Base-by-base conservation (phyloP, 2,888 invertebrate species). In the Ctenicera cuprea region DNA sequence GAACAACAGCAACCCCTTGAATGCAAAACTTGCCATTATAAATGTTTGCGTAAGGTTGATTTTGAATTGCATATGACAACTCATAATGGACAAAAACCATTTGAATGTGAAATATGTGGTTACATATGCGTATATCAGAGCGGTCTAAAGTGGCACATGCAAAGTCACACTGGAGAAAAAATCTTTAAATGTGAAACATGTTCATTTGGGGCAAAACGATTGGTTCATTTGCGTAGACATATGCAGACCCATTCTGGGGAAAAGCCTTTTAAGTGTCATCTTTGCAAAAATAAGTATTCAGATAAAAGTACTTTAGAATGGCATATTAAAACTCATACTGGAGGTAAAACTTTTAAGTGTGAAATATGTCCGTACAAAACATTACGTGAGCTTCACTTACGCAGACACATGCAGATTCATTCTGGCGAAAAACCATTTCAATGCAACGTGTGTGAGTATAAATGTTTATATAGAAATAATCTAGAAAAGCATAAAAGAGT, bases 351-450 rank as follows among this genome's bases (percentile, higher is more conserved):
- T 14, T 43, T 14, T 7, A n/a, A 43, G 1, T 43, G 48, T 48
- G 48, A 48, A 18, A 20, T 48, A 5, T 48, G 48, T 9, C 4
- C n/a, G 3, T 48, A 48, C 11, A 48, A 18, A 38, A 38, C 38
- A 2, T 9, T 38, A 38, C 12, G 9, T 1, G 12, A 12, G 11
- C 0, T 3, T 18, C 18, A 48, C 5, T 16, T 48, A 18, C 8
- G 9, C 0, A 9, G 9, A 8, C 48, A 48, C 16, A 18, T 48
- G 48, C 48, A 16, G 3, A 8, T 16, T 18, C 48, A 48, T 9
- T 16, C 48, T 20, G 48, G 48, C 8, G 48, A 48, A 48, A 48
- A 48, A 18, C 48, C 48, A 9, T 48, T 16, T 20, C 16, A 9
- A 8, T 48, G 48, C 5, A 18, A 48, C 1, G 16, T 48, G 8